Evolutionary conservation across 1,140 invertebrate species (phyloP), one percentile per base, ranked within the genome.

Genomic region (Leptinotarsa undecemlineata): DNA sequence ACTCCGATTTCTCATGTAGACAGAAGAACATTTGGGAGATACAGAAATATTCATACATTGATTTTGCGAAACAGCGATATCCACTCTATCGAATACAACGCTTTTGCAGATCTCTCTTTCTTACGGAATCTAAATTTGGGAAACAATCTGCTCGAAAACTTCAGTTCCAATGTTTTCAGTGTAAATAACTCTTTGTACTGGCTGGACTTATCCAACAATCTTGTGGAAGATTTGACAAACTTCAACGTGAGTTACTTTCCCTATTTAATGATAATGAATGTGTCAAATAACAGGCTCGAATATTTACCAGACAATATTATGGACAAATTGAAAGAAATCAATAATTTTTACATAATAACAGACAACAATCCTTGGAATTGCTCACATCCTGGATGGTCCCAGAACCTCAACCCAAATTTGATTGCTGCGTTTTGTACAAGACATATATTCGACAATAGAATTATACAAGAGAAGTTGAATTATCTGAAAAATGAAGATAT

Each of bases 281-380:
- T 79, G 15, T 60, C 74, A 0, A 72, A 78, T 26, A 79, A 79
- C 57, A 13, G 17, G 19, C 20, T 79, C 19, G 60, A 47, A 15
- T 68, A 72, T 20, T 68, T 79, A 19, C 78, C 78, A n/a, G 8
- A 57, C 14, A 23, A 19, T 14, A 15, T 79, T 13, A 23, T 79
- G 17, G 51, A 74, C 8, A 78, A 68, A 19, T 33, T 79, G 20
- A n/a, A 69, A 61, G 68, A 68, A 62, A 11, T 47, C 11, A 67
- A 77, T 20, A 21, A 77, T 3, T 79, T 79, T 63, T 73, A 68
- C 26, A 14, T 79, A 15, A 15, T 77, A 15, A 60, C 71, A 1
- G 76, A 77, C 26, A 73, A 75, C 47, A 79, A 79, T 51, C 78
- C 78, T 15, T 79, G 78, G 78, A 61, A 79, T 26, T 79, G 78